Conservation (phyloP, 2,113 vertebrate genomes). For the Chloebia gouldiae region DNA sequence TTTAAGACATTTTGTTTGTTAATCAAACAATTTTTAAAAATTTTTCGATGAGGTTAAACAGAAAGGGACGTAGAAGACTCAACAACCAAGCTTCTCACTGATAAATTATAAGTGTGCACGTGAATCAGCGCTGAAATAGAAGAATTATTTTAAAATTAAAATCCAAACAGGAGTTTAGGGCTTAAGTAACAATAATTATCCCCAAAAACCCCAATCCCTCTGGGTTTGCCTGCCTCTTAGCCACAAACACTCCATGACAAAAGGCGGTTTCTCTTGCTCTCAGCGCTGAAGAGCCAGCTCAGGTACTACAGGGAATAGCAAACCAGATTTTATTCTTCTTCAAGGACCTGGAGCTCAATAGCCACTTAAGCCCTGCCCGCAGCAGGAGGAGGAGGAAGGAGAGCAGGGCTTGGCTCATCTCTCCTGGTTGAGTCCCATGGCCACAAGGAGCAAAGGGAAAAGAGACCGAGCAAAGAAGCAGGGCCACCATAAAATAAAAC, state of each 20-base stretch:
- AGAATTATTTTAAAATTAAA: not conserved
- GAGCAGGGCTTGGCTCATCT: not conserved
- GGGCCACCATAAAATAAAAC: not conserved
- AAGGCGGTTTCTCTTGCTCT: conserved; percentile 17
- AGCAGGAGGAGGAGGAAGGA: not conserved
- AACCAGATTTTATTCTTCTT: conserved; percentile 47
- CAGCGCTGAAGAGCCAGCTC: not conserved
- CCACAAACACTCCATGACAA: conserved; percentile 26
- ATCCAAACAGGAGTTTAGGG: not conserved
- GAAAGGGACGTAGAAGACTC: not conserved
- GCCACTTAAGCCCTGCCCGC: conserved; percentile 19
- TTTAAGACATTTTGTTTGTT: not conserved
- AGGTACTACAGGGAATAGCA: conserved; percentile 38
- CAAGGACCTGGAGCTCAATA: conserved; percentile 26
- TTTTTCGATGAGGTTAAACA: not conserved
- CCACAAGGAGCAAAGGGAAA: not conserved
- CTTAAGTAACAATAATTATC: not conserved
- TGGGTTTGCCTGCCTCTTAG: not conserved
- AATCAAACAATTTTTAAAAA: not conserved
- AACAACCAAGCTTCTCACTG: not conserved
- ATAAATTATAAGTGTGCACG: fast-evolving
- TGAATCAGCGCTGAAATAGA: not conserved
- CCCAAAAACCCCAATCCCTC: not conserved
- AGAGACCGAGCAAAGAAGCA: not conserved
- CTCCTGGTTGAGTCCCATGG: not conserved